Evolutionary conservation across 1,140 invertebrate genomes (phyloP).

Genomic region (Achroia grisella): DNA sequence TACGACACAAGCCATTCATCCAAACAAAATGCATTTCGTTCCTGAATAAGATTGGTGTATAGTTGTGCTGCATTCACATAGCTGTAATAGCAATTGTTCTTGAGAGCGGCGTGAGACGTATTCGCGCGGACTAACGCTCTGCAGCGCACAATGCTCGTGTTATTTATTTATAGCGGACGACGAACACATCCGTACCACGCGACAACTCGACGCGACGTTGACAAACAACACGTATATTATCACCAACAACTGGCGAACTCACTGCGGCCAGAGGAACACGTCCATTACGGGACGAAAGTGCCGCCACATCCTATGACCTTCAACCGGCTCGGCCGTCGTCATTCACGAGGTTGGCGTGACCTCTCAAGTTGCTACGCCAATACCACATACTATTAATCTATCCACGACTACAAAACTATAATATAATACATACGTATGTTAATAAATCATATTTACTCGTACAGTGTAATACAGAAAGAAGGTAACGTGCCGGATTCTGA

Average conservation of each 20-base stretch:
- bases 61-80: slow-evolving; percentile 23
- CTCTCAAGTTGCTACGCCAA: too few relatives aligned
- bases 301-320: slow-evolving; percentile 23
- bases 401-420: too few relatives aligned
- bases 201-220: slow-evolving; percentile 51
- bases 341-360: slow-evolving; percentile 8
- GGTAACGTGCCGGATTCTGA: too few relatives aligned
- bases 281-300: slow-evolving; percentile 16
- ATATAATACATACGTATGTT: too few relatives aligned
- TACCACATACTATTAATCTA: too few relatives aligned
- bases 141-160: slow-evolving; percentile 23
- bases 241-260: slow-evolving; percentile 19
- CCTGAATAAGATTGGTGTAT: slow-evolving; percentile 13
- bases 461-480: too few relatives aligned
- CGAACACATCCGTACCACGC: slow-evolving; percentile 36
- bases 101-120: slow-evolving; percentile 14
- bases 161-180: slow-evolving; percentile 54
- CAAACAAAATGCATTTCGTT: slow-evolving; percentile 15
- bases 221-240: slow-evolving; percentile 55
- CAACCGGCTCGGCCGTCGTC: slow-evolving; percentile 14
- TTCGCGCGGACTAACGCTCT: slow-evolving; percentile 19
- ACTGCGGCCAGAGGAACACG: slow-evolving; percentile 21
- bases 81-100: slow-evolving; percentile 29
- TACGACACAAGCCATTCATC: slow-evolving; percentile 26
- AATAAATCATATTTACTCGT: too few relatives aligned